phyloP scores from a whole-genome alignment of 2,797 vertebrate species.

The Clamator glandarius region DNA sequence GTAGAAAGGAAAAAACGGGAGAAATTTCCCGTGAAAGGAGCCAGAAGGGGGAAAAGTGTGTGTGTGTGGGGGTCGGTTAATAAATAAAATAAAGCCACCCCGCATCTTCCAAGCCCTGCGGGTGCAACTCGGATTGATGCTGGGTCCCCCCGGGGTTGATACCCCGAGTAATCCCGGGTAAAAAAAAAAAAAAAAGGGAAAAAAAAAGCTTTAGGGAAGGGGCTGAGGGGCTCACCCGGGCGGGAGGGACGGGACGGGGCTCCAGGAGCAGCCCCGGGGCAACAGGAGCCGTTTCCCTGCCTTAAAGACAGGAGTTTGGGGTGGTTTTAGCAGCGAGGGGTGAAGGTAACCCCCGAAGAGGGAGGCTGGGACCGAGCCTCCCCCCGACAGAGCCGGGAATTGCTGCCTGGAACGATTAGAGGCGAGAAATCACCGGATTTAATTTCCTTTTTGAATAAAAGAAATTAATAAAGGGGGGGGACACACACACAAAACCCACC shows the following conservation, averaged over 20 bases:
- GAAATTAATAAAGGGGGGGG: fast-evolving
- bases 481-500: neutral
- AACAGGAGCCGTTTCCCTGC: neutral
- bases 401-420: neutral
- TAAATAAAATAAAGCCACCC: neutral
- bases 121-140: neutral
- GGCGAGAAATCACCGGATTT: neutral
- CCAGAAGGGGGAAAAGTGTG: neutral
- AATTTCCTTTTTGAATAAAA: neutral
- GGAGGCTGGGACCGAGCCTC: neutral
- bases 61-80: fast-evolving
- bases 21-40: neutral
- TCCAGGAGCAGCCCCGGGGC: neutral
- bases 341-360: neutral
- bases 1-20: neutral
- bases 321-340: neutral
- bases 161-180: neutral
- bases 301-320: fast-evolving
- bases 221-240: neutral
- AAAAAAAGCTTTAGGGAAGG: too few relatives aligned
- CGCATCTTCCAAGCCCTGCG: fast-evolving
- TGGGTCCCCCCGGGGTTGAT: neutral
- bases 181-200: too few relatives aligned
- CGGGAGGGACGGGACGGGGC: neutral
- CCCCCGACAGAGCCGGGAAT: fast-evolving